Base-by-base conservation (phyloP, 2,888 invertebrate genomes). In the Slavum lentiscoides region DNA sequence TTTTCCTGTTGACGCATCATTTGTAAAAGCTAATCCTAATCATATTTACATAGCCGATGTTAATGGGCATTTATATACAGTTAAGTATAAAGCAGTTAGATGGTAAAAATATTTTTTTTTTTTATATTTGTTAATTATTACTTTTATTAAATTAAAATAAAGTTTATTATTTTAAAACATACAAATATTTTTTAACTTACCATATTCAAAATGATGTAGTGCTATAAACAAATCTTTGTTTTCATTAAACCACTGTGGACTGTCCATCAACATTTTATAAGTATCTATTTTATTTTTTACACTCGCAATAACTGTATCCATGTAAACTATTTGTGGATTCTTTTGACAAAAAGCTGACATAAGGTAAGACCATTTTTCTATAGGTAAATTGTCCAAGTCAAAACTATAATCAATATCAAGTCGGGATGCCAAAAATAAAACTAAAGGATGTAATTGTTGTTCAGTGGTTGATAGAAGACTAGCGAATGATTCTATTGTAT, bases 1-100 rank as follows among this genome's bases (percentile, higher is more conserved):
- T 53, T 92, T 82, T 70, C 70, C 83, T 23, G 83, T 83, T 43
- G 82, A 83, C 58, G 82, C 82, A 55, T 68, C 82, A 70, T 83
- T 82, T 76, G 81, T 83, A 19, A 83, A 83, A 21, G 73, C 76
- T 49, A 81, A 77, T 62, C 83, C 83, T 39, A 81, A 83, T 39
- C 82, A 83, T 64, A 81, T 82, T 74, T 83, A 83, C 43, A 81
- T 83, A 43, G 58, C 81, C 17, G 81, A 82, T 39, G 43, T 82
- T 15, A 66, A 77, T 58, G 83, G 82, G 19, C 77, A 83, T 77
- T 81, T 83, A 66, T 83, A 81, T 53, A 77, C 83, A 9, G 82
- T 83, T 17, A 83, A 83, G 23, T 83, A 83, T 77, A 82, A 83
- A 72, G 80, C 80, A 21, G 43, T 77, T 21, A 69, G 62, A 77